Base-by-base conservation (phyloP, 2,113 vertebrate genomes). In the Probosciger aterrimus region DNA sequence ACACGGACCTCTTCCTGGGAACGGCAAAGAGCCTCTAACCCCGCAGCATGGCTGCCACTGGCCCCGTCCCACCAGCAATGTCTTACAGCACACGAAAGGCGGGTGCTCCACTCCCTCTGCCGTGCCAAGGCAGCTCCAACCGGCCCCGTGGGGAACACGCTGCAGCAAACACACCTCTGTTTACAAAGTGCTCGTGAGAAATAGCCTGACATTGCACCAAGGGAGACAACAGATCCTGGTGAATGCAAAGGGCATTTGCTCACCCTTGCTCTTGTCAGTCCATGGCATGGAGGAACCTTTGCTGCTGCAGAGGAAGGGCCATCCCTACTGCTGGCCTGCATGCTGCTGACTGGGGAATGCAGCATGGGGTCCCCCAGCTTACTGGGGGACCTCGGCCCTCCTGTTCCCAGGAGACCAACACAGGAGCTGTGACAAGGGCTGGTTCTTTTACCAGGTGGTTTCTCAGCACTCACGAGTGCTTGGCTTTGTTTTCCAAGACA, bases 1-100 rank as follows among this genome's bases (percentile, higher is more conserved):
- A 39, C 1, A 10, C 44, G 60, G n/a, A 27, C 19, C 14, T 88
- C 82, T 60, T n/a, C 14, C 46, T 5, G 14, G 33, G n/a, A 71
- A 10, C 1, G 5, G 31, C 59, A 63, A 68, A 37, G 67, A 47
- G 31, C 43, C 20, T 59, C 18, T 59, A 47, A 13, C 6, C 25
- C 74, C 0, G 0, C 1, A 3, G 64, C 2, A 1, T 2, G 31
- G 55, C 65, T 94, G 77, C 22, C 0, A 0, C 44, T 73, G 57
- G 81, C 11, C 0, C 35, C 0, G 0, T 73, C 49, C 70, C 73
- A 18, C 68, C 50, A 23, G 77, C 43, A 60, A 65, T 7, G 6
- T 88, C 43, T n/a, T 57, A 77, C 76, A 89, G 65, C 62, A 50
- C 60, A 16, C 0, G 0, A 35, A 68, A 84, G 79, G 64, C 3